A percentile compares a stretch with the other conserved stretches of the same genome.
These are phyloP conservation scores for Litoditis marina DNA, from an alignment of 2,888 invertebrate genomes.

Conservation along the genomic window DNA sequence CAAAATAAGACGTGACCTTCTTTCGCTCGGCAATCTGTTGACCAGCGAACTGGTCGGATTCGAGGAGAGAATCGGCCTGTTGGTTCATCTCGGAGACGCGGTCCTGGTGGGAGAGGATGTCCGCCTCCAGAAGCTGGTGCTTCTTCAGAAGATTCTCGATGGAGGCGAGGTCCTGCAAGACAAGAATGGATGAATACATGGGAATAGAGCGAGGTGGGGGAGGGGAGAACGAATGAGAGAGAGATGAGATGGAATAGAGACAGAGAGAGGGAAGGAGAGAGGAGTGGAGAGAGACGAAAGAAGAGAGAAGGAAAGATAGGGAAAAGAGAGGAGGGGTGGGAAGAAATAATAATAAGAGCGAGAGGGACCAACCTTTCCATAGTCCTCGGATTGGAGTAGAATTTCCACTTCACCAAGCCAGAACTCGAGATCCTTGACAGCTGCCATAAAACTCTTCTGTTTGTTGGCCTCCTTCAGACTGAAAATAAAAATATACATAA, in stretches of 20 bases:
- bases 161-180: constrained; percentile 92
- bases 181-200: no score
- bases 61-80: constrained; percentile 84
- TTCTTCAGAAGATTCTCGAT: constrained; percentile 98
- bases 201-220: no score
- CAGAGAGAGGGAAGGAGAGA: no score
- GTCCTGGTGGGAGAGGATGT: constrained; percentile 82
- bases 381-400: constrained; percentile 50
- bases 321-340: no score
- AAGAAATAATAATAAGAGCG: no score
- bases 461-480: constrained; percentile 98
- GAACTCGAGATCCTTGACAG: constrained; percentile 98
- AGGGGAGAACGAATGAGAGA: neutral
- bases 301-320: no score
- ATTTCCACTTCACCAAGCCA: constrained; percentile 90
- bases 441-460: constrained; percentile 97
- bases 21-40: constrained; percentile 87
- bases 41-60: constrained; percentile 94
- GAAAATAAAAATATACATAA: constrained; percentile 63
- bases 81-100: constrained; percentile 66
- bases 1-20: no score
- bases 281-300: no score
- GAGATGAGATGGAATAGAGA: no score
- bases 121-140: constrained; percentile 87
- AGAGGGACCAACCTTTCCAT: constrained; percentile 23